These are phyloP conservation scores for Eciton burchellii DNA, from an alignment of 1,140 invertebrate genomes.

Conservation along the genomic window DNA sequence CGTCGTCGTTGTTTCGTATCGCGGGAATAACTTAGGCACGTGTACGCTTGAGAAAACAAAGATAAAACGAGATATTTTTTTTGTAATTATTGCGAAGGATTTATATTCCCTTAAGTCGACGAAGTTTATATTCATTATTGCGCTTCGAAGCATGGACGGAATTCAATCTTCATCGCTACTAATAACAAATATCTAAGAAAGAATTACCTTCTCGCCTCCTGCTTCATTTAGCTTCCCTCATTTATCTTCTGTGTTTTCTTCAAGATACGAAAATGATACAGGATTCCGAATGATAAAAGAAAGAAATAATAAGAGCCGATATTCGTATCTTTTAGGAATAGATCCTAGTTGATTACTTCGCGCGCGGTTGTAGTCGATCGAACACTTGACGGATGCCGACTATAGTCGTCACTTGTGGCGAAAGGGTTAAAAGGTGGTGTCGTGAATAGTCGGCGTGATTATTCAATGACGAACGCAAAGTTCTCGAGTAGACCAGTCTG, in stretches of 20 bases:
- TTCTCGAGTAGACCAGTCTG: constrained; percentile 30
- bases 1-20: not conserved
- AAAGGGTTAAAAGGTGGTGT: constrained; percentile 33
- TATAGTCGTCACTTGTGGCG: constrained; percentile 13
- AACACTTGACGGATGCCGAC: constrained; percentile 15
- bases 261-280: not conserved
- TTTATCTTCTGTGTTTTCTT: no score
- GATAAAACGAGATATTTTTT: not conserved
- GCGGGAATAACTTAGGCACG: not conserved
- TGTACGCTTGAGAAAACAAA: not conserved
- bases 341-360: not conserved
- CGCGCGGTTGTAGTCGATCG: not conserved
- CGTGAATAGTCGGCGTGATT: constrained; percentile 43
- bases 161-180: not conserved
- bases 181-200: not conserved
- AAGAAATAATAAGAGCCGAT: not conserved
- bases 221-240: no score
- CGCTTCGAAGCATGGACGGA: not conserved
- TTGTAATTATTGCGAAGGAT: not conserved
- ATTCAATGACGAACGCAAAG: constrained; percentile 24
- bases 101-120: not conserved
- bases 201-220: no score
- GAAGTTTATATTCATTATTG: not conserved
- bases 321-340: not conserved
- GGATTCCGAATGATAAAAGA: not conserved